Conservation (phyloP, 2,113 vertebrate species). For the Oncorhynchus masou region DNA sequence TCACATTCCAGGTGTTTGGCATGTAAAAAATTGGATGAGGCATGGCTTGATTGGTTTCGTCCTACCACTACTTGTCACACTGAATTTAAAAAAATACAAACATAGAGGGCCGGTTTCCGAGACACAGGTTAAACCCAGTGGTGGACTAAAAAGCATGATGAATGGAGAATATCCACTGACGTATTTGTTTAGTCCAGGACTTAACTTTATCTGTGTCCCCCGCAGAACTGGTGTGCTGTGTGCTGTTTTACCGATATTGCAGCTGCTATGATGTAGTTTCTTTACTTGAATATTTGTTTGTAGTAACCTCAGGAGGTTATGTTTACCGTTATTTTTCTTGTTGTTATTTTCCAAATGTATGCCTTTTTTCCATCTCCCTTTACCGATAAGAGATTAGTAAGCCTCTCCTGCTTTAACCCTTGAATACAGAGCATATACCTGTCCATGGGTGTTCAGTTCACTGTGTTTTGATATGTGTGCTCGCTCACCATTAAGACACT, state of each 20-base stretch:
- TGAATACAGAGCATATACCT: conserved; percentile 16
- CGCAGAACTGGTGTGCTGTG: conserved; percentile 42
- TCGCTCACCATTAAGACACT: conserved; percentile 36
- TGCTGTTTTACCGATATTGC: conserved; percentile 87
- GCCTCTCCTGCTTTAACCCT: conserved; percentile 77
- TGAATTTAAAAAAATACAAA: background rate
- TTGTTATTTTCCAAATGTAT: conserved; percentile 67
- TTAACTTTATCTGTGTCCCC: no score
- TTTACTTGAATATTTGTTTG: conserved; percentile 95
- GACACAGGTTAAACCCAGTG: no score
- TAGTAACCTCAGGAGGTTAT: conserved; percentile 93
- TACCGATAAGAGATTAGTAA: conserved; percentile 79
- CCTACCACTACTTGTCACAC: conserved; percentile 71
- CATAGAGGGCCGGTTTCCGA: no score
- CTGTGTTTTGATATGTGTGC: conserved; percentile 20
- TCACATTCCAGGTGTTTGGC: conserved; percentile 96
- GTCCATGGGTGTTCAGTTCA: conserved; percentile 27
- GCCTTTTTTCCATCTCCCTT: conserved; percentile 83
- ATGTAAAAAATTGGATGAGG: conserved; percentile 69
- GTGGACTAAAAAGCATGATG: no score
- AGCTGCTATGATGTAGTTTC: conserved; percentile 90
- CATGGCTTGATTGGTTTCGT: conserved; percentile 80
- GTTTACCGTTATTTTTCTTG: conserved; percentile 76
- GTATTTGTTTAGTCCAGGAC: no score
- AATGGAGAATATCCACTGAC: no score